Evolutionary conservation across 2,888 invertebrate species (phyloP), one percentile per base, ranked within the genome.

Genomic region (Clanis bilineata): DNA sequence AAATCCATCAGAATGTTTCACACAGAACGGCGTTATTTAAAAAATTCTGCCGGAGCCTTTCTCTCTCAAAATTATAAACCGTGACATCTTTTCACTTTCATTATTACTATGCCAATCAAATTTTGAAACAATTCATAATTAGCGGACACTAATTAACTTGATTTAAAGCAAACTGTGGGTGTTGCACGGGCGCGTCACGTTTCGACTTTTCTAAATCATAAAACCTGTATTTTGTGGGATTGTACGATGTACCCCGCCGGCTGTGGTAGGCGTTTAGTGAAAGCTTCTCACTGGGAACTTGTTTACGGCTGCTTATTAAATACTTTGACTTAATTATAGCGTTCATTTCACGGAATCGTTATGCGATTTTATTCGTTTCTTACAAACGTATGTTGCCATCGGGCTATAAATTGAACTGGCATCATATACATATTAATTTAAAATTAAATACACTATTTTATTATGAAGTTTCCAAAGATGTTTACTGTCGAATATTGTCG

Each of bases 31-130:
- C 28, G 7, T 32, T 38, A 36, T 38, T 38, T 39, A 44, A 43
- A 43, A 54, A 69, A 71, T 78, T 76, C 74, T 71, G 74, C 80
- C 80, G 76, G 70, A 73, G 80, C 82, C 88, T 89, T 88, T 91
- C 90, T 86, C 90, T 82, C 78, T 83, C 73, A 72, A 82, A 86
- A 83, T 85, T 82, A 85, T 79, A 83, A 81, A 84, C 83, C 89
- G 88, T 90, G 83, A 87, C 85, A 84, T 80, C 79, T 86, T 83
- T 86, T 85, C 79, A 88, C 91, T 90, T 90, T 91, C 88, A 80
- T 86, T 81, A 79, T 81, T 79, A 80, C 80, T 78, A 75, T 84
- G 81, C 85, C 87, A 88, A 87, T 87, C 85, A 82, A 79, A 86
- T 86, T 83, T 82, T 81, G 72, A 78, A 85, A 84, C 75, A 80